These are phyloP conservation scores for Odontophorus gujanensis DNA, from an alignment of 2,113 vertebrate species.

Conservation along the genomic window DNA sequence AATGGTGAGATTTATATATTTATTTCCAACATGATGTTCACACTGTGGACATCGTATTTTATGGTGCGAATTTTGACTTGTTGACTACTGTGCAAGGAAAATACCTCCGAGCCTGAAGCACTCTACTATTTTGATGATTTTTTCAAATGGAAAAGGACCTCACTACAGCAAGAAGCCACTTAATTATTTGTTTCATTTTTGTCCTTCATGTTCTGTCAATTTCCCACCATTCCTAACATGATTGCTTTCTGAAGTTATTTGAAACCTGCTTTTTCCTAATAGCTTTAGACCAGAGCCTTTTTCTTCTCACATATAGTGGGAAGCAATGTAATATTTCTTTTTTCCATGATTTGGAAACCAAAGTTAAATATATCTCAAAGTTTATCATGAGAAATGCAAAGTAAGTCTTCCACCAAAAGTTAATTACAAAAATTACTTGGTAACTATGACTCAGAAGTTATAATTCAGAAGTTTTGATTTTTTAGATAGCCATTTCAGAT, in stretches of 20 bases:
- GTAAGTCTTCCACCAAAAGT: not conserved
- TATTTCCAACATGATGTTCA: not conserved
- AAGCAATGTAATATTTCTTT: not conserved
- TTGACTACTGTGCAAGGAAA: not conserved
- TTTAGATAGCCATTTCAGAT: not conserved
- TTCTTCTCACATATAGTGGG: not conserved
- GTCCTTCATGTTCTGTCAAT: not conserved
- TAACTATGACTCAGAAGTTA: not conserved
- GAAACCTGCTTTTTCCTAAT: not conserved
- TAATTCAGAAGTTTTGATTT: not conserved
- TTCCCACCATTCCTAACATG: not conserved
- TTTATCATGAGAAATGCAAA: not conserved
- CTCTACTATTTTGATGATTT: not conserved
- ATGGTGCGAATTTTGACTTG: rapidly evolving
- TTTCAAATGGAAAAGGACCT: not conserved
- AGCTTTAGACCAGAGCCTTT: not conserved
- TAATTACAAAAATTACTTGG: not conserved
- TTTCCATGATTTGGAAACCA: not conserved
- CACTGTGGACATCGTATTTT: no score
- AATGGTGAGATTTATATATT: not conserved
- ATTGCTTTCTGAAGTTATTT: not conserved
- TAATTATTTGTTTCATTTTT: not conserved
- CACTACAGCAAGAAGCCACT: not conserved
- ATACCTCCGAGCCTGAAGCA: not conserved
- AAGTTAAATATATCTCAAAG: not conserved